Evolutionary conservation across 2,888 invertebrate species (phyloP).

Genomic region (Diarsia brunnea): DNA sequence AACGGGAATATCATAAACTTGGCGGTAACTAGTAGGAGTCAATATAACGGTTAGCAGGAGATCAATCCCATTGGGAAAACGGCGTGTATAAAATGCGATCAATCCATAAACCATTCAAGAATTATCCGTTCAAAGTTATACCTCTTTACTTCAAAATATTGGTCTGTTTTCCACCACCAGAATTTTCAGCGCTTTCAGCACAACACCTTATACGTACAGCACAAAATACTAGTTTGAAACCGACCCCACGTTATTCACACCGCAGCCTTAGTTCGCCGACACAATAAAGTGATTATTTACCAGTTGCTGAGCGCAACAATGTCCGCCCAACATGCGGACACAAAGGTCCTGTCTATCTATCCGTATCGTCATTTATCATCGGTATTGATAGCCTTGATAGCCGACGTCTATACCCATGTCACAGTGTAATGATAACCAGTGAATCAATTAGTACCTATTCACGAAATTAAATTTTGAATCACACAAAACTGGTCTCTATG

Average conservation of each 20-base stretch:
- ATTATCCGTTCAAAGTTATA: too few relatives aligned
- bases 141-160: neutral
- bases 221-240: constrained; percentile 1
- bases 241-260: neutral
- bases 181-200: neutral
- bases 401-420: constrained; percentile 43
- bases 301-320: constrained; percentile 50
- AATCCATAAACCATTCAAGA: too few relatives aligned
- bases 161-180: neutral
- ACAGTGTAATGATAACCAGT: neutral
- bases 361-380: constrained; percentile 63
- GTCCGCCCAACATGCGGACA: constrained; percentile 46
- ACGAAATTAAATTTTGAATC: too few relatives aligned
- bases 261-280: constrained; percentile 12
- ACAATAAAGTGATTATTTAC: constrained; percentile 53
- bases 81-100: too few relatives aligned
- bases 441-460: neutral
- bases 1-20: too few relatives aligned
- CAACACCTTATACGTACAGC: neutral
- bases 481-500: too few relatives aligned
- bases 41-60: too few relatives aligned
- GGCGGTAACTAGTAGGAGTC: too few relatives aligned
- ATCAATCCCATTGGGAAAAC: too few relatives aligned
- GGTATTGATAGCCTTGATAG: constrained; percentile 57
- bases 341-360: constrained; percentile 53